Percentiles rank a stretch among this genome's conserved stretches.
These are phyloP conservation scores for Larimichthys crocea DNA, from an alignment of 2,113 vertebrate genomes.

Conservation along the genomic window DNA sequence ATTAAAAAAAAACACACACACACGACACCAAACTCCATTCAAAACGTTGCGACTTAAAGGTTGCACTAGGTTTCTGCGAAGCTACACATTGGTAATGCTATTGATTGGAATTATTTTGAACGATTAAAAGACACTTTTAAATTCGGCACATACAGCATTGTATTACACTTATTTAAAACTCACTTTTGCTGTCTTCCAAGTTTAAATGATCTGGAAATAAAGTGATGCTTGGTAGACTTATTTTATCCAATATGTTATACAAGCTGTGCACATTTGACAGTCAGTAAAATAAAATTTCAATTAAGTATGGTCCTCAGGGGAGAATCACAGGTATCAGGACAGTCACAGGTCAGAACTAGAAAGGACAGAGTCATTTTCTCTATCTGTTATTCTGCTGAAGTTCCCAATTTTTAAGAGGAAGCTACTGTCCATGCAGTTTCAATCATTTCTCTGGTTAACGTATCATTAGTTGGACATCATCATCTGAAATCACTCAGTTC, in stretches of 20 bases:
- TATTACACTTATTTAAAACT: neutral
- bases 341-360: too few relatives aligned
- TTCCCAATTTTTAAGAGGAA: neutral
- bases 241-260: neutral
- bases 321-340: neutral
- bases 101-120: neutral
- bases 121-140: neutral
- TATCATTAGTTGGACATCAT: slow-evolving; percentile 24
- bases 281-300: neutral
- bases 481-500: slow-evolving; percentile 21
- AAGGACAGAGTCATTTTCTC: neutral
- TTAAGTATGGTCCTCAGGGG: neutral
- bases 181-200: neutral
- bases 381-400: too few relatives aligned
- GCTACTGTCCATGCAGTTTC: neutral
- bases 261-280: neutral
- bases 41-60: neutral
- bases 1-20: neutral
- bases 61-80: neutral
- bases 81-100: fast-evolving
- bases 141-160: neutral
- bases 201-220: neutral
- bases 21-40: slow-evolving; percentile 18
- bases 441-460: neutral
- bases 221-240: neutral